These are phyloP conservation scores for Escarpia spicata DNA, from an alignment of 2,888 invertebrate genomes.

Conservation along the genomic window DNA sequence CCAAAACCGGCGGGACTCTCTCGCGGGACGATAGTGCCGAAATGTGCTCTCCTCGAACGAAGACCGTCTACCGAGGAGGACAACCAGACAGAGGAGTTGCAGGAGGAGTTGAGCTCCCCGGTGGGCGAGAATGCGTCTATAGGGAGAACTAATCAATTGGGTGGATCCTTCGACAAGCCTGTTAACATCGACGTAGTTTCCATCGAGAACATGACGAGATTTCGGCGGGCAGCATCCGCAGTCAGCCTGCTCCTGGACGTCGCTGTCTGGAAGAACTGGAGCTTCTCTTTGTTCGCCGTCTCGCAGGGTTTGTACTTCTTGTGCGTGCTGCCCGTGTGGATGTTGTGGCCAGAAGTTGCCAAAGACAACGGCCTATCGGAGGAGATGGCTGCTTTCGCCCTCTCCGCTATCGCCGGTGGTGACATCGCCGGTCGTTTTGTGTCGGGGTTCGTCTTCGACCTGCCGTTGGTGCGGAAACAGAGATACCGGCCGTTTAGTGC, in stretches of 20 bases:
- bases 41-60: neutral
- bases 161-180: neutral
- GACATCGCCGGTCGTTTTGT: neutral
- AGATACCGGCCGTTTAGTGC: slow-evolving; percentile 20
- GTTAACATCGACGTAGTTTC: no score
- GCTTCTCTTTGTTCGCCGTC: neutral
- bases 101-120: no score
- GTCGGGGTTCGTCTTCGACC: slow-evolving; percentile 20
- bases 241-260: neutral
- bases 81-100: neutral
- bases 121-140: no score
- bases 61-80: neutral
- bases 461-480: neutral
- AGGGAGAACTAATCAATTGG: neutral
- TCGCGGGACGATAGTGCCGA: neutral
- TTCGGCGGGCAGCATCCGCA: neutral
- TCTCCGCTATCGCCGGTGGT: slow-evolving; percentile 1
- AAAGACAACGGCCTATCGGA: neutral
- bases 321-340: slow-evolving; percentile 20
- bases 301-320: neutral
- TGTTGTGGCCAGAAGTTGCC: neutral
- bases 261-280: slow-evolving; percentile 19
- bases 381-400: neutral
- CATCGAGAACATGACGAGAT: neutral
- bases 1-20: neutral